phyloP scores from a whole-genome alignment of 2,113 vertebrate species.

The Arvicanthis niloticus region DNA sequence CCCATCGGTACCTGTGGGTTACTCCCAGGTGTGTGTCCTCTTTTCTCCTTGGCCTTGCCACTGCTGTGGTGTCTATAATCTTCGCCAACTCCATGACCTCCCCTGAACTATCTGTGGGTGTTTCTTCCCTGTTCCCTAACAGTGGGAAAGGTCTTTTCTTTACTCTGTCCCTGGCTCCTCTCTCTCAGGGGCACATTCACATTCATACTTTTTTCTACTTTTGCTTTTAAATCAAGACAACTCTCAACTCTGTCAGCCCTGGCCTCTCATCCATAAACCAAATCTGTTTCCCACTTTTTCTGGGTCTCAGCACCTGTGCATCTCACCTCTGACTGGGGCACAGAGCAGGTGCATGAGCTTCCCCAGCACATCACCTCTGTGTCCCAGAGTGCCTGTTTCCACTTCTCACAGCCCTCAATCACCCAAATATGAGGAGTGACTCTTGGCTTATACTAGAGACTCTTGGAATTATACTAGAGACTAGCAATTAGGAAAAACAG shows the following conservation, averaged over 20 bases:
- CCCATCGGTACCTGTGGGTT: not conserved
- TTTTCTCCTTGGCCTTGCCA: not conserved
- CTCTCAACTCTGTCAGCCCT: not conserved
- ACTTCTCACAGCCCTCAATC: not conserved
- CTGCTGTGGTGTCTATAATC: not conserved
- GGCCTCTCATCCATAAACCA: not conserved
- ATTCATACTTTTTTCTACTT: not conserved
- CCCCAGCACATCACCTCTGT: not conserved
- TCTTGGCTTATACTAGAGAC: slow-evolving; percentile 9
- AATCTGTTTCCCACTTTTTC: not conserved
- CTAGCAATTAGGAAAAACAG: not conserved
- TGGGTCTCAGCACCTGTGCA: not conserved
- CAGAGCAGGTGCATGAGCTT: not conserved
- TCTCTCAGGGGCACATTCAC: not conserved
- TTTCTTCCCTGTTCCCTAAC: not conserved
- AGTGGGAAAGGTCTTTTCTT: not conserved
- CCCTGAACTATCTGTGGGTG: not conserved
- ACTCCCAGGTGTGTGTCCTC: not conserved
- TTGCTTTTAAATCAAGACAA: not conserved
- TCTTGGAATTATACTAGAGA: not conserved
- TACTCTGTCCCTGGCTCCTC: not conserved
- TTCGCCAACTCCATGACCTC: not conserved
- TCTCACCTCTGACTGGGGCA: not conserved
- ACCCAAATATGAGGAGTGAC: not conserved
- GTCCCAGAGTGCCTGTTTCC: not conserved